Percentiles rank a stretch among this genome's conserved stretches.
These are phyloP conservation scores for Microcaecilia unicolor DNA, from an alignment of 2,797 vertebrate genomes.

Conservation along the genomic window DNA sequence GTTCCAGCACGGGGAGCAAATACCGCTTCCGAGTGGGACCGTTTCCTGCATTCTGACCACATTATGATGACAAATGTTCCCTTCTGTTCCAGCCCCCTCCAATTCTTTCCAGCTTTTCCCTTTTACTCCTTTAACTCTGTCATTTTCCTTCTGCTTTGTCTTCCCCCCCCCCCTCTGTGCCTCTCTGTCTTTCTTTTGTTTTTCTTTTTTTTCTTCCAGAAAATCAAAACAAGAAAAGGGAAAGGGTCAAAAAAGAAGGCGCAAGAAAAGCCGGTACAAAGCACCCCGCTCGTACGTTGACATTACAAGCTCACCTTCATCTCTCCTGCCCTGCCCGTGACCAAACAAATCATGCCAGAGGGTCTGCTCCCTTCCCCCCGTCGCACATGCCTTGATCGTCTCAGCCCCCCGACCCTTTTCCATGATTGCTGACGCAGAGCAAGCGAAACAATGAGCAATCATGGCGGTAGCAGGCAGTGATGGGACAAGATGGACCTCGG, in stretches of 20 bases:
- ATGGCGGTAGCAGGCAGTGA: constrained; percentile 31
- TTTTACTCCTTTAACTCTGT: constrained; percentile 6
- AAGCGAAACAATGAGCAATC: no score
- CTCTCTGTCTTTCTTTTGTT: constrained; percentile 22
- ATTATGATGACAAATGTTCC: no score
- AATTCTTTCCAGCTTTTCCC: constrained; percentile 16
- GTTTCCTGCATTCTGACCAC: no score
- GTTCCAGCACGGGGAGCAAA: no score
- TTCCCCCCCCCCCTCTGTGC: constrained; percentile 28
- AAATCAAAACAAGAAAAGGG: constrained; percentile 87
- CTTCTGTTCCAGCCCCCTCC: constrained; percentile 19
- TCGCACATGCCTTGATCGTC: no score
- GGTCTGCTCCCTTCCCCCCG: no score
- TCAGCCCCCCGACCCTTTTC: no score
- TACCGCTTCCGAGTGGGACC: no score
- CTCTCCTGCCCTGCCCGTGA: constrained; percentile 13
- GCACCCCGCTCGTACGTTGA: constrained; percentile 65
- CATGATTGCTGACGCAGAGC: no score
- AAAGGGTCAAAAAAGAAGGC: constrained; percentile 95
- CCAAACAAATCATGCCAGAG: constrained; percentile 37
- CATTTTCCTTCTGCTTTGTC: constrained; percentile 1
- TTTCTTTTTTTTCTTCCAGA: constrained; percentile 81
- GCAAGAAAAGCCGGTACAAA: constrained; percentile 95
- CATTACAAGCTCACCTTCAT: constrained; percentile 54
- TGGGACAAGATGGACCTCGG: no score